Conservation (phyloP, 2,888 invertebrate species). For the Drosophila atripex region DNA sequence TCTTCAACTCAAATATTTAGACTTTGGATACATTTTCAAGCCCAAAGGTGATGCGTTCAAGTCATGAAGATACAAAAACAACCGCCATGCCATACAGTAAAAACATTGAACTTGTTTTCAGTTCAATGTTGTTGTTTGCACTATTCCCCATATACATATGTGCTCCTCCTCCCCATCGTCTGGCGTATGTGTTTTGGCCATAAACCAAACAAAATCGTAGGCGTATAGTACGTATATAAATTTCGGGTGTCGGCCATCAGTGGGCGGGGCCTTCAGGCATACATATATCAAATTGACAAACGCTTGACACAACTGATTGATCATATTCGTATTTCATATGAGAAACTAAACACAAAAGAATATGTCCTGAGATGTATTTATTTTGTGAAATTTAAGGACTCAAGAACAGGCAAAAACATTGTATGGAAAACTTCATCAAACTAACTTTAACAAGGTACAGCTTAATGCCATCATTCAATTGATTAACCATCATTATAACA, state of each 20-base stretch:
- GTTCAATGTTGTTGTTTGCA: conserved; percentile 1
- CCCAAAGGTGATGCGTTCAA: neutral
- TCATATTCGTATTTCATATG: conserved; percentile 9
- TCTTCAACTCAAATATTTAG: neutral
- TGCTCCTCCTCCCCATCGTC: neutral
- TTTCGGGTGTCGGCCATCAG: conserved; percentile 1
- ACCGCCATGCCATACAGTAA: conserved; percentile 1
- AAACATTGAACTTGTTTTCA: conserved; percentile 19
- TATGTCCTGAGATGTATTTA: neutral
- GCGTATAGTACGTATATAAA: conserved; percentile 3
- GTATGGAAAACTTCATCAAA: no score
- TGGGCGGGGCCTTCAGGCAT: conserved; percentile 6
- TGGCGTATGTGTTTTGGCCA: conserved; percentile 8
- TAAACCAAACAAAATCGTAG: conserved; percentile 22
- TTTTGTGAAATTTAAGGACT: neutral
- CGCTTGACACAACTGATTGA: conserved; percentile 40
- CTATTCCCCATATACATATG: neutral
- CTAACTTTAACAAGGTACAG: neutral
- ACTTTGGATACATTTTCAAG: neutral
- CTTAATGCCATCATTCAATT: neutral
- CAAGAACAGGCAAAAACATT: neutral
- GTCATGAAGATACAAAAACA: conserved; percentile 1
- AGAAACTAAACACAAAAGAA: conserved; percentile 12
- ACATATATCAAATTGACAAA: conserved; percentile 29
- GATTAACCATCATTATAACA: neutral